Evolutionary conservation across 2,888 invertebrate species (phyloP).

Genomic region (Blomia tropicalis): DNA sequence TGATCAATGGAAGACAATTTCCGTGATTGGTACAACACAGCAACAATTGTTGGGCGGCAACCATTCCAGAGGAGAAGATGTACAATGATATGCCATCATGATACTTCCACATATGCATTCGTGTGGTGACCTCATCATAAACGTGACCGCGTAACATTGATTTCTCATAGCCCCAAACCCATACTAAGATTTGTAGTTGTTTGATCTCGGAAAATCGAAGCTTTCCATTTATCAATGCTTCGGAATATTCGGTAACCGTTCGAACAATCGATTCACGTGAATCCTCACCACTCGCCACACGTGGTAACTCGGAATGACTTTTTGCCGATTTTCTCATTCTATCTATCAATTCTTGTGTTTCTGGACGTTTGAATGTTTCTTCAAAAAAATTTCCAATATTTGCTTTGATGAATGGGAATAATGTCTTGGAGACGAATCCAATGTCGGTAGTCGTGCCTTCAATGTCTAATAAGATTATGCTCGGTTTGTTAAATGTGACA

Average conservation of each 20-base stretch:
- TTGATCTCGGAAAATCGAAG: constrained; percentile 14
- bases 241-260: constrained; percentile 11
- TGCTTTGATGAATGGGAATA: constrained; percentile 22
- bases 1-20: constrained; percentile 18
- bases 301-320: neutral
- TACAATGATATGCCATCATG: constrained; percentile 17
- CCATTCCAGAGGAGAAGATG: constrained; percentile 22
- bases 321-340: neutral
- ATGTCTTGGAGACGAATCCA: constrained; percentile 11
- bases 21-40: constrained; percentile 23
- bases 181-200: constrained; percentile 22
- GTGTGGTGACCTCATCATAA: constrained; percentile 22
- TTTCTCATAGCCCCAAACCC: constrained; percentile 25
- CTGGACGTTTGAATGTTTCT: neutral
- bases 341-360: constrained; percentile 7
- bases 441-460: constrained; percentile 26
- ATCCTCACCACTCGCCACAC: neutral
- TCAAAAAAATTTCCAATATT: constrained; percentile 18
- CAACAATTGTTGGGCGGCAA: constrained; percentile 21
- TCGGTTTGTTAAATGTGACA: neutral
- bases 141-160: constrained; percentile 17
- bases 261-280: neutral
- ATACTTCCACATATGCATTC: constrained; percentile 22
- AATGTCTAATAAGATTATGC: constrained; percentile 24
- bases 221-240: constrained; percentile 18